phyloP scores from a whole-genome alignment of 2,888 invertebrate genomes.

The Melieria picta region DNA sequence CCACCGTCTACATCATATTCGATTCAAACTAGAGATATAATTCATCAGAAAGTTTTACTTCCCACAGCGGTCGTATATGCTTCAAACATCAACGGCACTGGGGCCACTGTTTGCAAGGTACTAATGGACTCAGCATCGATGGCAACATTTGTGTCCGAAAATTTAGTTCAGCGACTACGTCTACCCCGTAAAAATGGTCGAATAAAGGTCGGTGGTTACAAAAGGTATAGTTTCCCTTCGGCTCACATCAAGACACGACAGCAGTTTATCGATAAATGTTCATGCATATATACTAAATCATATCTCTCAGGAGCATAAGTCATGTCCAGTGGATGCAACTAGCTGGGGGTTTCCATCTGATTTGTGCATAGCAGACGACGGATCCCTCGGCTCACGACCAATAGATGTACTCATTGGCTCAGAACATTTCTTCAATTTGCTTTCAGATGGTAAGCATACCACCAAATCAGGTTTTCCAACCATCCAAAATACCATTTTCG shows the following conservation, averaged over 20 bases:
- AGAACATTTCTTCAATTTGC: conserved; percentile 3
- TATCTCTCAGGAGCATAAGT: conserved; percentile 1
- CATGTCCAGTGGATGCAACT: background rate
- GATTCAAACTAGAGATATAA: background rate
- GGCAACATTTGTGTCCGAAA: background rate
- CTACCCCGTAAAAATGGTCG: background rate
- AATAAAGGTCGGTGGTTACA: conserved; percentile 3
- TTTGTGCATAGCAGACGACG: background rate
- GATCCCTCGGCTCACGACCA: background rate
- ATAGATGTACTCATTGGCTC: conserved; percentile 11
- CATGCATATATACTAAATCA: conserved; percentile 7
- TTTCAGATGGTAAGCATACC: background rate
- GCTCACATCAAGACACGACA: conserved; percentile 4
- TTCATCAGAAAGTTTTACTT: conserved; percentile 20
- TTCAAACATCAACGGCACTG: background rate
- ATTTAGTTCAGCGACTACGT: conserved; percentile 6
- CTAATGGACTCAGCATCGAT: conserved; percentile 20
- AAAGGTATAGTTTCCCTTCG: background rate
- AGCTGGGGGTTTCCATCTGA: background rate
- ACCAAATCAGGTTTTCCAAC: conserved; percentile 14
- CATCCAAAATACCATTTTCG: conserved; percentile 5
- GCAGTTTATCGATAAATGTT: background rate
- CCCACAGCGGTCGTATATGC: conserved; percentile 16
- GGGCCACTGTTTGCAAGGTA: background rate
- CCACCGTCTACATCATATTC: conserved; percentile 4